Base-by-base conservation (phyloP, 1,140 invertebrate species). In the Stratiolaelaps scimitus region DNA sequence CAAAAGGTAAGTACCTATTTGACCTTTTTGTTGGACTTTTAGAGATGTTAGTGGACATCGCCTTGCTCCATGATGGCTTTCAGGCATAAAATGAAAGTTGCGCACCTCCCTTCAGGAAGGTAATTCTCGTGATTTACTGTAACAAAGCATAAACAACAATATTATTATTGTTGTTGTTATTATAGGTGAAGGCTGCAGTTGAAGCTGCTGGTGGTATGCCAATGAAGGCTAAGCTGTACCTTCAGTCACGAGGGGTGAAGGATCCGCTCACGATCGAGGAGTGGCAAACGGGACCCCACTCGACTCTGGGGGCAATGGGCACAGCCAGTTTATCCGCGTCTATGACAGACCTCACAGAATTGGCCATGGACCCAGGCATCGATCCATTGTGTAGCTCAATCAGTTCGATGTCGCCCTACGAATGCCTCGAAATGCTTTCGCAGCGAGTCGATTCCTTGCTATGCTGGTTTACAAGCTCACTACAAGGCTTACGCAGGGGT, bases 131-230 rank as follows among this genome's bases (percentile, higher is more conserved):
- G 10, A 40, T 40, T 40, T 40, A 6, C 4, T 40, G 10, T 10
- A 40, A 40, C 4, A 40, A 40, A 40, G n/a, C n/a, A n/a, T n/a
- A n/a, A n/a, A n/a, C n/a, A n/a, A n/a, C n/a, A n/a, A n/a, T n/a
- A n/a, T n/a, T n/a, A n/a, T n/a, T n/a, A 15, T 4, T 48, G 7
- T 48, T 28, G 4, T 23, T 60, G 4, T 15, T 60, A 23, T 60
- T 60, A 6, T 23, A 60, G 53, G 53, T 60, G 26, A 60, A 60
- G 10, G 34, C 53, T 34, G 53, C 53, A 26, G 53, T 60, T 26
- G 53, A 60, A 60, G 53, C 53, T 15, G 53, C 34, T 34, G 53
- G 53, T 17, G 53, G 53, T 29, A 60, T 60, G 53, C 53, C 53
- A 17, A 34, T 60, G 15, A 60, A 60, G 23, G 26, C 53, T 26